Evolutionary conservation across 2,797 vertebrate genomes (phyloP), one percentile per base, ranked within the genome.

Genomic region (Myripristis jacobus): DNA sequence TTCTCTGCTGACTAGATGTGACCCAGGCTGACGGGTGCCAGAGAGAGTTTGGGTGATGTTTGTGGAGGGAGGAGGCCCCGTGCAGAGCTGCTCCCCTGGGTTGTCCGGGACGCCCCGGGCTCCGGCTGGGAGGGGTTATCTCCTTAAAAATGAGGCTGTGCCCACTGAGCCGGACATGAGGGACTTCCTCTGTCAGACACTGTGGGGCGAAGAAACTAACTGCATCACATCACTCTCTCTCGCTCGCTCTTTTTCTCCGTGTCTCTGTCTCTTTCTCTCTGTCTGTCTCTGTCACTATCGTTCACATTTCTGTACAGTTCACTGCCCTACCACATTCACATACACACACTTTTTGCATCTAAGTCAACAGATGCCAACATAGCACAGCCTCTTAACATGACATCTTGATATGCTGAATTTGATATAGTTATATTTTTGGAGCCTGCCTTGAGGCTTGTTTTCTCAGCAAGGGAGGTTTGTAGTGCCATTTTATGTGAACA

Each of bases 141-240:
- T 86, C 78, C 36, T 66, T 65, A 44, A 57, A 85, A 89, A 83
- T 74, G 54, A 85, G 88, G 89, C 88, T 60, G 77, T 85, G 85
- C 79, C 92, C 87, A 75, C 79, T 18, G 58, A 73, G 70, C 87
- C 91, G 92, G 93, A 95, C 66, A 48, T 21, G 22, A 69, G 92
- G 89, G 92, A 94, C 89, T 94, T 95, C 94, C 94, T 93, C 75
- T 73, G 64, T 77, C 51, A 68, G 69, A 83, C 74, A 38, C 22
- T 11, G 25, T 47, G 29, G 46, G 64, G 38, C 53, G 68, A 58
- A 60, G 70, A 61, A 53, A 68, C 24, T 12, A 52, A 68, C 64
- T 18, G 25, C 12, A 75, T 77, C 59, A 57, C 77, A 82, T 77
- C 18, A 16, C n/a, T 18, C 44, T 48, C 64, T 24, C 10, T 63